Evolutionary conservation across 30 jellyfish, hydroid and myxozoan species (phyloP).

Genomic region (Clytia hemisphaerica): DNA sequence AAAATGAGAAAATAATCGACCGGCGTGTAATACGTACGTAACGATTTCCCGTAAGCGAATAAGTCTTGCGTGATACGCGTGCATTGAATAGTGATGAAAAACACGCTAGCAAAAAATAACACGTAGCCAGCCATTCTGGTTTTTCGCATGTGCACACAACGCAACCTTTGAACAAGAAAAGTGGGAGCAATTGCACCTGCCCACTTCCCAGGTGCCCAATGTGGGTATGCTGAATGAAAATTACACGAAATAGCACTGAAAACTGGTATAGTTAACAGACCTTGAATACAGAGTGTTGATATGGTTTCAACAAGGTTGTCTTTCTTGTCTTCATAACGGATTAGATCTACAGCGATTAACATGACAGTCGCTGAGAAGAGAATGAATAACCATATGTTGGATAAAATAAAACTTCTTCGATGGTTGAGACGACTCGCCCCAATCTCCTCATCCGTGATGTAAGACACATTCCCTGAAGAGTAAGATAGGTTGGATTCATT

Average conservation of each 20-base stretch:
- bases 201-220: conserved; percentile 93
- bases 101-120: conserved; percentile 65
- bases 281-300: conserved; percentile 76
- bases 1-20: conserved; percentile 57
- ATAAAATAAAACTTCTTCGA: conserved; percentile 56
- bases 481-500: no score
- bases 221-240: conserved; percentile 65
- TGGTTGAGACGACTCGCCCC: conserved; percentile 95
- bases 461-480: conserved; percentile 5
- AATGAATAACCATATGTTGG: conserved; percentile 69
- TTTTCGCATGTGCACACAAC: conserved; percentile 89
- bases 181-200: conserved; percentile 86
- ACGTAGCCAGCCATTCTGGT: conserved; percentile 92
- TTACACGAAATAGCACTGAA: conserved; percentile 57
- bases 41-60: conserved; percentile 58
- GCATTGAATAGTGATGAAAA: conserved; percentile 84
- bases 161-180: conserved; percentile 90
- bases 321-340: conserved; percentile 45
- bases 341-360: conserved; percentile 43
- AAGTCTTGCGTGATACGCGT: conserved; percentile 50
- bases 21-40: conserved; percentile 48
- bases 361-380: conserved; percentile 36
- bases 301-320: conserved; percentile 80
- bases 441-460: conserved; percentile 68
- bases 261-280: conserved; percentile 65